Evolutionary conservation across 2,888 invertebrate species (phyloP), one percentile per base, ranked within the genome.

Genomic region (Melanotus villosus): DNA sequence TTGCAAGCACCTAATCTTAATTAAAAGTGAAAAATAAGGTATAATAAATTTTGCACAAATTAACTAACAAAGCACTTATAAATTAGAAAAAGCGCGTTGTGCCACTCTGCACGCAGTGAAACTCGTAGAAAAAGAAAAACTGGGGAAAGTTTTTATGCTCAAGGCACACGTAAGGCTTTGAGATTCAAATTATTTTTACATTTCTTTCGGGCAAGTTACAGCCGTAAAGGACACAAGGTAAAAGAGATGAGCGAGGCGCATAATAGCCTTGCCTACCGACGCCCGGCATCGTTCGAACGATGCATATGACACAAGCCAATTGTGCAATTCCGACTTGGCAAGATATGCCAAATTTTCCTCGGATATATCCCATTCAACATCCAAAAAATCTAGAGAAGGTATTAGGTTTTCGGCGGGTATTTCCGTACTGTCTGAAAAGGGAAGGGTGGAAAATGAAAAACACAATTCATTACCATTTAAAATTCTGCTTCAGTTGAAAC

Each of bases 171-270:
- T 60, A 69, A 65, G 60, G 43, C 68, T 69, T 69, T 69, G 68
- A 69, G 65, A 69, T 69, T 69, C 65, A 65, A 65, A 69, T 69
- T 65, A 69, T 64, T 68, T 68, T 64, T 68, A 52, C 63, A 68
- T 68, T 68, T 64, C 68, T 68, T 68, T 65, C 38, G 56, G 57
- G 68, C 63, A 58, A 63, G 57, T 64, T 64, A 64, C 50, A 64
- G 47, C 43, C 50, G 56, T 64, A 64, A 68, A 68, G 56, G 63
- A 62, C 68, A 64, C 57, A 63, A 58, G 68, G 63, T 64, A 68
- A 68, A 68, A 68, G 41, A 63, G 64, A 50, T 26, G 58, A 64
- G 34, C 43, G 34, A 41, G 41, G 32, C 38, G 58, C 50, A 73
- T 70, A 71, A 71, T 73, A 71, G 58, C 26, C 43, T 50, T 65